phyloP scores from a whole-genome alignment of 1,140 invertebrate genomes.

The Chironomus striatipennis region DNA sequence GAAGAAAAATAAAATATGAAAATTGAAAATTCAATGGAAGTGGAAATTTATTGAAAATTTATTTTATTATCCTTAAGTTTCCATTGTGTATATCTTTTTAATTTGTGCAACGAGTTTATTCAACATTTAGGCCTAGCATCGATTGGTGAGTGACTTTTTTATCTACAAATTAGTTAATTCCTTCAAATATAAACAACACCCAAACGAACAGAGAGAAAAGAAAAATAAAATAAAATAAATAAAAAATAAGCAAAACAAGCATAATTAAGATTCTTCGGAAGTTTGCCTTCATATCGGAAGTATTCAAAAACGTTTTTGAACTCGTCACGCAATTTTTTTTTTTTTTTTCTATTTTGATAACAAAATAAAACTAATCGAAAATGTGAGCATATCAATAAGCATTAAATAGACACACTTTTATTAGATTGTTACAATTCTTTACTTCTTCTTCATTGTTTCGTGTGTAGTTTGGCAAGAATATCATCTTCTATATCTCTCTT shows the following conservation, averaged over 20 bases:
- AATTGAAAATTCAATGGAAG: background rate
- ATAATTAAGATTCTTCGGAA: conserved; percentile 4
- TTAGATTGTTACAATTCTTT: background rate
- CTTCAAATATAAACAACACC: background rate
- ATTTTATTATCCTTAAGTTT: background rate
- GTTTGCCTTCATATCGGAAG: conserved; percentile 5
- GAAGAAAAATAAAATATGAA: background rate
- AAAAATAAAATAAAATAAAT: too few relatives aligned
- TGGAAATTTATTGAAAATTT: background rate
- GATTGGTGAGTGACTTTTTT: background rate
- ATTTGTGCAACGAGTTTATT: background rate
- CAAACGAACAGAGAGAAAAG: background rate
- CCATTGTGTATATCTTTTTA: background rate
- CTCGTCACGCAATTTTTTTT: background rate
- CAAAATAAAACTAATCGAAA: background rate
- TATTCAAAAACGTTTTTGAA: background rate
- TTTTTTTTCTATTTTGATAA: background rate
- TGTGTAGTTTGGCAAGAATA: background rate
- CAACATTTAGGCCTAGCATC: background rate
- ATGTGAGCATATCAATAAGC: background rate
- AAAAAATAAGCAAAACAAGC: background rate
- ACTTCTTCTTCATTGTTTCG: background rate
- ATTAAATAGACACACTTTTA: background rate
- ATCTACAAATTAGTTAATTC: background rate
- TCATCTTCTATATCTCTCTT: too few relatives aligned